phyloP scores from a whole-genome alignment of 2,888 invertebrate species.

The Dermolepida albohirtum region DNA sequence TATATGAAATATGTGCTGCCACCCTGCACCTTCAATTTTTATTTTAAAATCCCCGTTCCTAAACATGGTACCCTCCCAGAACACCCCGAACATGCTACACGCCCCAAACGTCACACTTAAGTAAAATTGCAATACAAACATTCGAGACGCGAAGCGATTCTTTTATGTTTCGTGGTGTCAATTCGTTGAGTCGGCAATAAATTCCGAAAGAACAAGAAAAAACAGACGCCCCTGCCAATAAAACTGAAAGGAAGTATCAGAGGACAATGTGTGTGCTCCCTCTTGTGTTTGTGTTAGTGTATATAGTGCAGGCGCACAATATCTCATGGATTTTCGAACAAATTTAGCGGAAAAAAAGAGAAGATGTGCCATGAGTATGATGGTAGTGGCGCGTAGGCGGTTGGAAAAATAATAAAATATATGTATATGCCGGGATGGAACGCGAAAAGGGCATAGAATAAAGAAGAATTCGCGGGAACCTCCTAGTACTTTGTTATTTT shows the following conservation, averaged over 20 bases:
- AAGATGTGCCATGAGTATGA: neutral
- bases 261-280: neutral
- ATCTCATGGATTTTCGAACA: constrained; percentile 31
- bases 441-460: neutral
- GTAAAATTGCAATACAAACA: constrained; percentile 27
- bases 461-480: constrained; percentile 5
- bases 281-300: neutral
- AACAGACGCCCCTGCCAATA: constrained; percentile 38
- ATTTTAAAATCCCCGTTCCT: neutral
- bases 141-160: constrained; percentile 24
- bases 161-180: constrained; percentile 39
- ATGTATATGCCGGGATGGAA: constrained; percentile 1
- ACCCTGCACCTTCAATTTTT: neutral
- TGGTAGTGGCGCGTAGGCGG: constrained; percentile 5
- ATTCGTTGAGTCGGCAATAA: constrained; percentile 40
- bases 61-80: too few species aligned
- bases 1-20: constrained; percentile 5
- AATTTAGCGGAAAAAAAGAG: constrained; percentile 32
- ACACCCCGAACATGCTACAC: neutral
- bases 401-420: constrained; percentile 18
- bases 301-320: constrained; percentile 13
- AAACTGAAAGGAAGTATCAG: constrained; percentile 24
- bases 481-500: constrained; percentile 24
- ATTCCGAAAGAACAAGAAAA: constrained; percentile 23
- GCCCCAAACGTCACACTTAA: constrained; percentile 11